Evolutionary conservation across 2,888 invertebrate genomes (phyloP).

Genomic region (Autographa gamma): DNA sequence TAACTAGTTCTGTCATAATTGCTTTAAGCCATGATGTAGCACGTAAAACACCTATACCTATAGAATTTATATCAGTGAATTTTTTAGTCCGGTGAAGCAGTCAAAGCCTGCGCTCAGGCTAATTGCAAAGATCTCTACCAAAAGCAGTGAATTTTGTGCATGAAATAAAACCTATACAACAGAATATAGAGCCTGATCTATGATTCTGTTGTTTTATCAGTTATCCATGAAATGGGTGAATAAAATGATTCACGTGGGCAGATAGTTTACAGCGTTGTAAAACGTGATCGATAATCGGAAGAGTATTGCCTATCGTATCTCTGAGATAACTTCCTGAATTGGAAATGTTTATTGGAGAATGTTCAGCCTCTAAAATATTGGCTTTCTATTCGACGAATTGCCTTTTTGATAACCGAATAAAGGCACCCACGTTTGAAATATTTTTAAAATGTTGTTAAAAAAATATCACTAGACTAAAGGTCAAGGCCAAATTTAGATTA

Average conservation of each 20-base stretch:
- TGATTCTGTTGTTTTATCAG: conserved; percentile 8
- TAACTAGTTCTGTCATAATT: too few species aligned
- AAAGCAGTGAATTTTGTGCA: too few species aligned
- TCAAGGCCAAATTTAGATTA: too few species aligned
- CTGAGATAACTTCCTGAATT: conserved; percentile 52
- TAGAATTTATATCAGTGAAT: too few species aligned
- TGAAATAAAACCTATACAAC: too few species aligned
- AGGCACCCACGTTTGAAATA: background rate
- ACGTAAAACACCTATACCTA: too few species aligned
- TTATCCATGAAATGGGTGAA: background rate
- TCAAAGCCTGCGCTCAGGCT: too few species aligned
- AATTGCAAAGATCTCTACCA: too few species aligned
- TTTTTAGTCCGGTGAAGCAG: too few species aligned
- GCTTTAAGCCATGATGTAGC: too few species aligned
- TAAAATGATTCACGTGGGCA: conserved; percentile 53
- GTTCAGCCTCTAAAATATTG: conserved; percentile 39
- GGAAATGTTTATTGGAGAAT: conserved; percentile 51
- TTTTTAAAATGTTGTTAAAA: background rate
- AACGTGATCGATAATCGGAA: conserved; percentile 67
- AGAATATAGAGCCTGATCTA: too few species aligned
- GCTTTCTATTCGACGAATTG: conserved; percentile 9
- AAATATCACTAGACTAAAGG: too few species aligned
- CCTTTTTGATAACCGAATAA: conserved; percentile 13
- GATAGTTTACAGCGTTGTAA: conserved; percentile 71
- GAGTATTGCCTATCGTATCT: conserved; percentile 60